Conservation (phyloP, 2,113 vertebrate genomes). For the Calyptommatus sinebrachiatus region DNA sequence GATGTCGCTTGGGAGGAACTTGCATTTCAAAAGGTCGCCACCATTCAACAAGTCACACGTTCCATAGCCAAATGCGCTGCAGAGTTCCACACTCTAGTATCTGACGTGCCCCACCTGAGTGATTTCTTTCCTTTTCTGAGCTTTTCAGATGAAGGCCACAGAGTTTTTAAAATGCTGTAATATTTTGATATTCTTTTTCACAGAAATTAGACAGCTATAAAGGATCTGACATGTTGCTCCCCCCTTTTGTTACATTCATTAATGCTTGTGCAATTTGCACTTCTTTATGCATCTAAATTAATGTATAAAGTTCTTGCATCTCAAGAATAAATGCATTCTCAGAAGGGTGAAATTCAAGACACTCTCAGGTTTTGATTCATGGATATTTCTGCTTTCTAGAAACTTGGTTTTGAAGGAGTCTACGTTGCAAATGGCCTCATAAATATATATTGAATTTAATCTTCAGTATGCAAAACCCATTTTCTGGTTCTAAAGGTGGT, state of each 20-base stretch:
- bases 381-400: constrained; percentile 70
- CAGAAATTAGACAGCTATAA: constrained; percentile 42
- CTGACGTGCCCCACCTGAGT: no score
- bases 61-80: no score
- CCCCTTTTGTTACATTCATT: constrained; percentile 55
- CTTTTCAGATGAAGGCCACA: constrained; percentile 24
- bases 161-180: constrained; percentile 25
- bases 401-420: constrained; percentile 61
- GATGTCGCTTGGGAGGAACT: no score
- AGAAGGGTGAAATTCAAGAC: constrained; percentile 55
- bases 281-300: constrained; percentile 66
- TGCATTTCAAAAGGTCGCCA: no score
- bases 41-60: no score
- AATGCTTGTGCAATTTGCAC: constrained; percentile 59
- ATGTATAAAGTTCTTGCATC: constrained; percentile 54
- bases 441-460: constrained; percentile 84
- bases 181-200: constrained; percentile 45
- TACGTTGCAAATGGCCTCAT: constrained; percentile 74
- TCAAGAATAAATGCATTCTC: constrained; percentile 70
- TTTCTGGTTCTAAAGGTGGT: constrained; percentile 67
- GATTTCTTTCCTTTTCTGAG: constrained; percentile 16
- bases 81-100: no score
- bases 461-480: constrained; percentile 72
- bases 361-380: constrained; percentile 72
- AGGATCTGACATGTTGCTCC: constrained; percentile 1